These are phyloP conservation scores for Clepsis dumicolana DNA, from an alignment of 2,888 invertebrate genomes.

Conservation along the genomic window DNA sequence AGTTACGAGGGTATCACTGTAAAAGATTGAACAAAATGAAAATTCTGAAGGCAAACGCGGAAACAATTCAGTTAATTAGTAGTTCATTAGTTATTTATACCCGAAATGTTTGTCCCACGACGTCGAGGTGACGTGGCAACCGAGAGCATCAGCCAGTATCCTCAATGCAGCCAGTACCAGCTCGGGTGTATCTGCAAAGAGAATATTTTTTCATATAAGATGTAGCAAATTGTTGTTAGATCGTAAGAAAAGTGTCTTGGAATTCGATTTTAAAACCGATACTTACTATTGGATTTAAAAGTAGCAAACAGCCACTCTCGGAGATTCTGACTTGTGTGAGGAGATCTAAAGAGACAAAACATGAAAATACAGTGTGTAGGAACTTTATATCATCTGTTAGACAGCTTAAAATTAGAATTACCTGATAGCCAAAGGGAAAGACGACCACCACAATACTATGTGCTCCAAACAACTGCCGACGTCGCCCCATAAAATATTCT, in stretches of 20 bases:
- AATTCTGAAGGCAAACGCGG: background rate
- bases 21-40: conserved; percentile 42
- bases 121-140: conserved; percentile 92
- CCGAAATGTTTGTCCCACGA: conserved; percentile 91
- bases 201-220: conserved; percentile 11
- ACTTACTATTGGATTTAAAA: conserved; percentile 86
- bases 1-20: conserved; percentile 74
- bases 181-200: conserved; percentile 87
- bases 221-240: background rate
- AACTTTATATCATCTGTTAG: background rate
- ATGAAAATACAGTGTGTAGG: too few species aligned
- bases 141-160: conserved; percentile 91
- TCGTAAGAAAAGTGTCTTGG: too few species aligned
- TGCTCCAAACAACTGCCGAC: conserved; percentile 93
- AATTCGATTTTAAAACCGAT: background rate
- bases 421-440: conserved; percentile 89
- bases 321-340: conserved; percentile 88
- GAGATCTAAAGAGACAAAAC: conserved; percentile 69
- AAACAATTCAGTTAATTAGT: background rate
- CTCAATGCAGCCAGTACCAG: conserved; percentile 90
- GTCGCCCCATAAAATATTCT: conserved; percentile 92
- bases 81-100: conserved; percentile 52
- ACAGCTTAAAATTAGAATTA: conserved; percentile 47
- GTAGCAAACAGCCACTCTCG: conserved; percentile 88
- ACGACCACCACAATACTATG: conserved; percentile 94